These are phyloP conservation scores for Mesorhabditis spiculigera DNA, from an alignment of 2,888 invertebrate species.

Conservation along the genomic window DNA sequence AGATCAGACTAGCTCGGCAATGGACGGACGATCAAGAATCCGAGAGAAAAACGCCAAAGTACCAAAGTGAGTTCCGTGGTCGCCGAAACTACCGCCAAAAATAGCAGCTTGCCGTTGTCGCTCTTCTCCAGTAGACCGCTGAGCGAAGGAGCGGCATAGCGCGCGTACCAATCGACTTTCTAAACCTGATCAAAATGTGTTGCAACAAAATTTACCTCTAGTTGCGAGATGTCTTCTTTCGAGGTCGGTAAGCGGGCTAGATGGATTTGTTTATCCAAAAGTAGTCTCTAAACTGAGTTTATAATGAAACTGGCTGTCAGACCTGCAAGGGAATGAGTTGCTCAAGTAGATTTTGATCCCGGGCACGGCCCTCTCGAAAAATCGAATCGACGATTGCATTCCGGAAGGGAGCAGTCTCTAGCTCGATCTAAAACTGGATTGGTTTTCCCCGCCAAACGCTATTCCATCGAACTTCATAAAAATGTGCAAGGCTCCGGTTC, in stretches of 20 bases:
- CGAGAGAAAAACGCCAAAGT: neutral
- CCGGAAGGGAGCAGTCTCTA: conserved; percentile 41
- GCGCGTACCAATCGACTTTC: neutral
- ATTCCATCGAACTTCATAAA: conserved; percentile 11
- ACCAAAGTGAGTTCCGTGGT: neutral
- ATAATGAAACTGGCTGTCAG: conserved; percentile 7
- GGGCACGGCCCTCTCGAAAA: conserved; percentile 23
- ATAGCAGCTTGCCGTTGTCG: neutral
- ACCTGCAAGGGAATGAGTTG: conserved; percentile 33
- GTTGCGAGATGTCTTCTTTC: conserved; percentile 25
- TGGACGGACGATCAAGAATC: neutral
- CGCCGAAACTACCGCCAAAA: neutral
- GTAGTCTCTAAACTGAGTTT: conserved; percentile 13
- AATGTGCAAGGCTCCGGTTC: conserved; percentile 15
- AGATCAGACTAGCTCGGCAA: neutral
- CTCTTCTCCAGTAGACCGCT: neutral
- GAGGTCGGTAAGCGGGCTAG: conserved; percentile 14
- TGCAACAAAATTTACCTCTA: conserved; percentile 11
- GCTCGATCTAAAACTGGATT: conserved; percentile 19
- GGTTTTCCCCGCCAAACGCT: conserved; percentile 7
- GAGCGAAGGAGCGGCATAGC: neutral
- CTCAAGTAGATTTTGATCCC: conserved; percentile 28
- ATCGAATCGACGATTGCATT: conserved; percentile 36
- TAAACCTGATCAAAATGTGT: neutral
- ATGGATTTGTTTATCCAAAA: conserved; percentile 21